Conservation (phyloP, 2,888 invertebrate species). For the Gari tellinella region DNA sequence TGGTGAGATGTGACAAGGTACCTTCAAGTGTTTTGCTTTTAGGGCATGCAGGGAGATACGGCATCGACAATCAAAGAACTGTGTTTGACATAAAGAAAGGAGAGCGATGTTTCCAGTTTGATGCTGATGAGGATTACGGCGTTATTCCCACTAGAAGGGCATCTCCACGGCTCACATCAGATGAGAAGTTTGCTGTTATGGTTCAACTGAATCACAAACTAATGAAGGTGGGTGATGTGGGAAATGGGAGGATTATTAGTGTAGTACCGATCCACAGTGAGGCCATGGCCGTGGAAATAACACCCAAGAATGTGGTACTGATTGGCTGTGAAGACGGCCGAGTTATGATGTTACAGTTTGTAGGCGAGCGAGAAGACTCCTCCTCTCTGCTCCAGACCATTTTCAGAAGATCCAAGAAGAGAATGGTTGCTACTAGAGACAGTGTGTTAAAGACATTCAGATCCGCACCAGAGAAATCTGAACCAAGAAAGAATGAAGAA, state of each 20-base stretch:
- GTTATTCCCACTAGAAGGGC: conserved; percentile 32
- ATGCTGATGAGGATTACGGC: conserved; percentile 51
- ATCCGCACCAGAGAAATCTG: no score
- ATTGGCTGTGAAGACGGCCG: conserved; percentile 71
- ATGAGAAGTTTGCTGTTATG: conserved; percentile 64
- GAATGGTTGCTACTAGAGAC: conserved; percentile 14
- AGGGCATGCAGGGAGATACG: conserved; percentile 55
- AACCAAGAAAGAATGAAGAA: no score
- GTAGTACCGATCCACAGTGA: conserved; percentile 66
- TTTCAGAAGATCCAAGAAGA: conserved; percentile 34
- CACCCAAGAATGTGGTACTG: conserved; percentile 53
- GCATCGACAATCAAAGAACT: conserved; percentile 56
- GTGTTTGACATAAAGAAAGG: conserved; percentile 63
- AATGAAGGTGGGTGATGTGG: conserved; percentile 58
- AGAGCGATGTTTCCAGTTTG: conserved; percentile 56
- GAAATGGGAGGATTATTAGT: conserved; percentile 43
- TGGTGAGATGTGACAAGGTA: conserved; percentile 26
- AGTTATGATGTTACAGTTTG: conserved; percentile 67
- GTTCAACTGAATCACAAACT: conserved; percentile 46
- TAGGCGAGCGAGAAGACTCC: conserved; percentile 4
- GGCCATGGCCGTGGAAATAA: conserved; percentile 60
- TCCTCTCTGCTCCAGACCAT: conserved; percentile 18
- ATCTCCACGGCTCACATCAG: conserved; percentile 54
- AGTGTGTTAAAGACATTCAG: conserved; percentile 17
- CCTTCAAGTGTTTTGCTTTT: conserved; percentile 30